phyloP scores from a whole-genome alignment of 2,888 invertebrate genomes.

The Hirtodrosophila duncani region DNA sequence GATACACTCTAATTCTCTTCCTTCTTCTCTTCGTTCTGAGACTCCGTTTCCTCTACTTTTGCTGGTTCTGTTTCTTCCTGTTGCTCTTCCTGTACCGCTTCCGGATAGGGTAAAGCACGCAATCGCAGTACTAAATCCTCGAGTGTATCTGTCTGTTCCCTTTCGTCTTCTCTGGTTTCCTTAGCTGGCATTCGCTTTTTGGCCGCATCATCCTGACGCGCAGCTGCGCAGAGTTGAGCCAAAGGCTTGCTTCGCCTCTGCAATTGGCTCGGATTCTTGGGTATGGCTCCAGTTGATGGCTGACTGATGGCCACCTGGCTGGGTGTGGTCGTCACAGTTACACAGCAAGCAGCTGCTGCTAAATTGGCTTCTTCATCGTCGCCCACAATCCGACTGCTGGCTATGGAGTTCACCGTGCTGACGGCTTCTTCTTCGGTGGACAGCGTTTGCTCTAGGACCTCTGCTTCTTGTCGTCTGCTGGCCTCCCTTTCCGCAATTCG shows the following conservation, averaged over 20 bases:
- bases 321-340: constrained; percentile 68
- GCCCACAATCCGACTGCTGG: constrained; percentile 61
- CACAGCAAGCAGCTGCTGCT: constrained; percentile 43
- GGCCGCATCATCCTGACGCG: constrained; percentile 41
- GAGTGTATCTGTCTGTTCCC: constrained; percentile 41
- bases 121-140: constrained; percentile 75
- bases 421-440: constrained; percentile 36
- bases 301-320: constrained; percentile 63
- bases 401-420: constrained; percentile 49
- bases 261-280: constrained; percentile 21
- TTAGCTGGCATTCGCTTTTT: constrained; percentile 35
- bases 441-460: constrained; percentile 43
- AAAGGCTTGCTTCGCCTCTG: constrained; percentile 41
- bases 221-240: constrained; percentile 63
- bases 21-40: neutral
- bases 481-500: constrained; percentile 72
- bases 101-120: constrained; percentile 67
- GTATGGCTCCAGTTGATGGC: constrained; percentile 52
- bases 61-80: neutral
- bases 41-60: neutral
- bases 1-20: neutral
- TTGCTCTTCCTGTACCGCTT: neutral
- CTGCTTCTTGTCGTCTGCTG: constrained; percentile 50
- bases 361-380: constrained; percentile 36
- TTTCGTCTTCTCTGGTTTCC: constrained; percentile 19